phyloP scores from a whole-genome alignment of 2,797 vertebrate species.

The Tauraco hartlaubi region DNA sequence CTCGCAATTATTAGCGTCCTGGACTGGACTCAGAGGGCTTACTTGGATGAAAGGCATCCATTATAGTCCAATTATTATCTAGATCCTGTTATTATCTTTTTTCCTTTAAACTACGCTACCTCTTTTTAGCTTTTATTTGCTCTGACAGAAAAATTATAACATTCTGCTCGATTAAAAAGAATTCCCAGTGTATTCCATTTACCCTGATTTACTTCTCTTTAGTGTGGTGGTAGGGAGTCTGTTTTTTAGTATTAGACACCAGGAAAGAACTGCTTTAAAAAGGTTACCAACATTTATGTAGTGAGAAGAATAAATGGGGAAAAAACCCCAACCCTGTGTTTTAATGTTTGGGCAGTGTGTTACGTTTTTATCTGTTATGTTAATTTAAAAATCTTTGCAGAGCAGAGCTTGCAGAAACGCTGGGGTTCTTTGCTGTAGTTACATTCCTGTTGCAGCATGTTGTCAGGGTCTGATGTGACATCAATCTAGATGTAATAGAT shows the following conservation, averaged over 20 bases:
- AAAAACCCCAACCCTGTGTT: fast-evolving
- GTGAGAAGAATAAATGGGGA: not conserved
- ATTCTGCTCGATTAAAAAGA: not conserved
- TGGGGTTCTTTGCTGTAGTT: not conserved
- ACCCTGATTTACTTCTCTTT: not conserved
- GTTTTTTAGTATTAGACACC: not conserved
- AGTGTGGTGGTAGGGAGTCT: not conserved
- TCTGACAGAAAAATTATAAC: not conserved
- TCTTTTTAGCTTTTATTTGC: not conserved
- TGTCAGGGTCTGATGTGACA: conserved; percentile 30
- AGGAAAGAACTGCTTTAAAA: not conserved
- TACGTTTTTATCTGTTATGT: not conserved
- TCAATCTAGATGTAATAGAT: conserved; percentile 68
- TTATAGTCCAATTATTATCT: not conserved
- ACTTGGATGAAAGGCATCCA: not conserved
- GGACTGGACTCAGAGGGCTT: not conserved
- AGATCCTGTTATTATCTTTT: not conserved
- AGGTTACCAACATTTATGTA: not conserved
- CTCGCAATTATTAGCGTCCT: not conserved
- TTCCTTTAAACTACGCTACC: not conserved
- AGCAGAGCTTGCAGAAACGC: not conserved
- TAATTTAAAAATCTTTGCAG: not conserved
- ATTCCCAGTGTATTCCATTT: not conserved
- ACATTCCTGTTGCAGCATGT: not conserved
- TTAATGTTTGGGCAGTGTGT: not conserved